phyloP scores from a whole-genome alignment of 1,140 invertebrate species.

The Pachyrhynchus sulphureomaculatus region DNA sequence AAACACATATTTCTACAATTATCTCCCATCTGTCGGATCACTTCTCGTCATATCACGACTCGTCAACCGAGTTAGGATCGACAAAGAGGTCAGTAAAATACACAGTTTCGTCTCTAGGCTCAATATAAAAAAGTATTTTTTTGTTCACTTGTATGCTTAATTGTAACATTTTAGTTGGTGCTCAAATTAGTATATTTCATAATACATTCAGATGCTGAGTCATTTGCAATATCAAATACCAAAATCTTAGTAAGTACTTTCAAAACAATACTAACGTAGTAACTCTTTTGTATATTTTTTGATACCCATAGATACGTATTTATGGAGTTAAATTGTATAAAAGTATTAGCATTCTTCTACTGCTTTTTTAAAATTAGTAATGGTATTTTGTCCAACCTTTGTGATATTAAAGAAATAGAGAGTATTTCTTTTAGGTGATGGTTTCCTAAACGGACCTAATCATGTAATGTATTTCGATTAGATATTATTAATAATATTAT shows the following conservation, averaged over 20 bases:
- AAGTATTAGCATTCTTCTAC: too few species aligned
- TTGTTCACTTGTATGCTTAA: too few species aligned
- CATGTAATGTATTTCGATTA: not conserved
- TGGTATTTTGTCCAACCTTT: constrained; percentile 16
- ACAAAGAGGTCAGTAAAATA: too few species aligned
- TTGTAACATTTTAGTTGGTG: too few species aligned
- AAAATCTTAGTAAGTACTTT: not conserved
- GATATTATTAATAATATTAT: not conserved
- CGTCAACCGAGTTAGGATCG: too few species aligned
- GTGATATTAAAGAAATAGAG: constrained; percentile 16
- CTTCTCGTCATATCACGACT: too few species aligned
- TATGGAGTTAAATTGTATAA: not conserved
- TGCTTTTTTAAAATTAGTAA: constrained; percentile 1
- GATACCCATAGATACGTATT: not conserved
- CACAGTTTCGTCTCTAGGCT: too few species aligned
- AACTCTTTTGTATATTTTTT: not conserved
- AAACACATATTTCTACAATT: too few species aligned
- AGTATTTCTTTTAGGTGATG: constrained; percentile 2
- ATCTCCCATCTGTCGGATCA: too few species aligned
- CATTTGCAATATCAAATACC: constrained; percentile 5
- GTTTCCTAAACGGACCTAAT: not conserved
- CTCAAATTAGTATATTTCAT: too few species aligned
- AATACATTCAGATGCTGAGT: not conserved
- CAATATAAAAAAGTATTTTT: too few species aligned
- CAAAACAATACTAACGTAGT: not conserved